Evolutionary conservation across 2,888 invertebrate genomes (phyloP).

Genomic region (Synergus laeviventris): DNA sequence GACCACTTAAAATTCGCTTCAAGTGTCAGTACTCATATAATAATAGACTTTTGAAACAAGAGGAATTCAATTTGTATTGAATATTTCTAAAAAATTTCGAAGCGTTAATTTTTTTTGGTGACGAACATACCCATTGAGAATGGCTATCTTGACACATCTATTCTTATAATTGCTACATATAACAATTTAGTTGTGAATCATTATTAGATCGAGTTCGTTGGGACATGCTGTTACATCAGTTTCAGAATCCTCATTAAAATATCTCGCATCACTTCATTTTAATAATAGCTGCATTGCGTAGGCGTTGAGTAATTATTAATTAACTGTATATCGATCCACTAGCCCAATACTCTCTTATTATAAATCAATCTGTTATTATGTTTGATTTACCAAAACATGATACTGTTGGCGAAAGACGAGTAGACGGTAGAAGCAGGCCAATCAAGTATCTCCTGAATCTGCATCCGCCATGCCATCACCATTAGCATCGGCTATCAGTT

Average conservation of each 20-base stretch:
- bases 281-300: background rate
- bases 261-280: background rate
- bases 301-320: background rate
- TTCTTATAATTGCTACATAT: background rate
- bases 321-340: background rate
- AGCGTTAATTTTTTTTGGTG: background rate
- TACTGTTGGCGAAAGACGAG: background rate
- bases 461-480: background rate
- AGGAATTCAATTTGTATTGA: too few relatives aligned
- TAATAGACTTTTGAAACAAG: background rate
- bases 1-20: background rate
- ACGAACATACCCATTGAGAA: background rate
- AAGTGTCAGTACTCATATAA: background rate
- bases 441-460: slow-evolving; percentile 19
- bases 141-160: background rate
- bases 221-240: background rate
- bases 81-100: too few relatives aligned
- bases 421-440: slow-evolving; percentile 17
- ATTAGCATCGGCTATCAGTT: slow-evolving; percentile 11
- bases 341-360: background rate
- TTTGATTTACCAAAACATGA: background rate
- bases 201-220: background rate
- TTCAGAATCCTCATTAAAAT: slow-evolving; percentile 16
- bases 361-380: slow-evolving; percentile 2
- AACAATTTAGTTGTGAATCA: background rate